A percentile compares a stretch with the other conserved stretches of the same genome.
Conservation (phyloP, 2,888 invertebrate species). For the Tachystola acroxantha region DNA sequence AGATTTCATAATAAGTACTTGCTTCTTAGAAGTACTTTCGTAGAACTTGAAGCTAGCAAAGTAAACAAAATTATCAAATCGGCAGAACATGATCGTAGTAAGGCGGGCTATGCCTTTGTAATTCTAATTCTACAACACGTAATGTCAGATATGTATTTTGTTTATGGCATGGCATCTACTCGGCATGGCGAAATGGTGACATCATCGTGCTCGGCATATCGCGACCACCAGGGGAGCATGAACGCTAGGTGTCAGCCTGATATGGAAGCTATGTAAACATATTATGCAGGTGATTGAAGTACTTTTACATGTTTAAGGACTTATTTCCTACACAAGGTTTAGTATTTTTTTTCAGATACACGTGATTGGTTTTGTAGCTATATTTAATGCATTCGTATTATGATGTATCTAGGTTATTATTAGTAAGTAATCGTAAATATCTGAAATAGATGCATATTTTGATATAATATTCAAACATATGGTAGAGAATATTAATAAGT, state of each 20-base stretch:
- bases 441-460: too few relatives aligned
- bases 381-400: too few relatives aligned
- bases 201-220: conserved; percentile 44
- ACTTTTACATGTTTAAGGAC: conserved; percentile 14
- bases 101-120: conserved; percentile 24
- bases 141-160: conserved; percentile 2
- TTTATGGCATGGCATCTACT: conserved; percentile 4
- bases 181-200: conserved; percentile 44
- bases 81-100: conserved; percentile 20
- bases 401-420: too few relatives aligned
- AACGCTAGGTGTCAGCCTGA: conserved; percentile 44
- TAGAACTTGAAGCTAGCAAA: background rate
- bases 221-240: conserved; percentile 61
- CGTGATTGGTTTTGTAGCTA: too few relatives aligned
- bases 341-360: too few relatives aligned
- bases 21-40: background rate
- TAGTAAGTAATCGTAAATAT: too few relatives aligned
- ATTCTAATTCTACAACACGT: conserved; percentile 12
- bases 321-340: too few relatives aligned
- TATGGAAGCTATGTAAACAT: conserved; percentile 57
- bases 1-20: background rate
- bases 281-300: conserved; percentile 10
- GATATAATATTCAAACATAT: too few relatives aligned
- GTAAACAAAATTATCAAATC: conserved; percentile 9
- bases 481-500: too few relatives aligned